Evolutionary conservation across 2,888 invertebrate species (phyloP), one percentile per base, ranked within the genome.

Genomic region (Plebejus anna): DNA sequence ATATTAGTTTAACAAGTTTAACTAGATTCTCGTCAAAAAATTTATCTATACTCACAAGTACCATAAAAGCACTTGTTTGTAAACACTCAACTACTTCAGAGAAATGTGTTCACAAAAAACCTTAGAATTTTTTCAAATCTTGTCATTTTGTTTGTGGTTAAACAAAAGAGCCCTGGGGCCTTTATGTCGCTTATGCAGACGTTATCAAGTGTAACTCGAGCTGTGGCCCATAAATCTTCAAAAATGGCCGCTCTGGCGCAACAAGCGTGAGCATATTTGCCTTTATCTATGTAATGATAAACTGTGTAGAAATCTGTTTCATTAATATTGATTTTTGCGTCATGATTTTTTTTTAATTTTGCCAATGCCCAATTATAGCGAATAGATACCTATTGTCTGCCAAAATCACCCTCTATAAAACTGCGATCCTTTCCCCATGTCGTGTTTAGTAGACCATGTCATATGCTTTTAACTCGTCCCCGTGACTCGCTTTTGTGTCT

Each of bases 131-230:
- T 80, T 80, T 81, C 71, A 81, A 81, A 80, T 70, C 82, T 86
- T 84, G 83, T 82, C 82, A 80, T 84, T 73, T 80, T 89, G 84
- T 88, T 88, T 86, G 83, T 81, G 84, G 81, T 85, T 82, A 84
- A 86, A 88, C 87, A 86, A 82, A 84, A 82, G 78, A 79, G 80
- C 78, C 79, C 22, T 22, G 78, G 77, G 77, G 80, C 85, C 84
- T 87, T 85, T 85, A 84, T 85, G 82, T 85, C 82, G 84, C 85
- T 84, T 85, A 84, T 85, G 86, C 82, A 83, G 87, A 85, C 88
- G 87, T 91, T 92, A 93, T 92, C 92, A 90, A 87, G 83, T 87
- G 89, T 90, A 90, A 90, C 87, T 86, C 83, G 86, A 90, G 88
- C 86, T 84, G 84, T 84, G 88, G 84, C 89, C 86, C 87, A 90